These are phyloP conservation scores for Meriones unguiculatus DNA, from an alignment of 2,113 vertebrate genomes.

Conservation along the genomic window DNA sequence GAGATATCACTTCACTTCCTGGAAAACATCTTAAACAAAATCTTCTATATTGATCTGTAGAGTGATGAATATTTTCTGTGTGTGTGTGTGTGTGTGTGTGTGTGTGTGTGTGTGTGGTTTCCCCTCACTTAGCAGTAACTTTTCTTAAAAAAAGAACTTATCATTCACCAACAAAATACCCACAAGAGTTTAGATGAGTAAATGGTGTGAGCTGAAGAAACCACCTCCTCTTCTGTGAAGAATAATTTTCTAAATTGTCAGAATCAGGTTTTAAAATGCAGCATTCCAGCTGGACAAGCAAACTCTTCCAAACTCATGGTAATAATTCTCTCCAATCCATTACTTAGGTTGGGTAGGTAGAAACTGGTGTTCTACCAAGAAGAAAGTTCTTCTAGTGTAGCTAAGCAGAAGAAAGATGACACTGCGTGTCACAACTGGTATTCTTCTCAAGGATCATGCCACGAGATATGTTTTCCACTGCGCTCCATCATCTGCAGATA, in stretches of 20 bases:
- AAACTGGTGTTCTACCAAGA: background rate
- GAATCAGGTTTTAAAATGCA: background rate
- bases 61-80: background rate
- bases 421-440: background rate
- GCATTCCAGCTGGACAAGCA: background rate
- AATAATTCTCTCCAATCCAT: background rate
- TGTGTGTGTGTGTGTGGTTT: background rate
- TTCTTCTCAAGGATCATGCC: slow-evolving; percentile 42
- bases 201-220: background rate
- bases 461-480: background rate
- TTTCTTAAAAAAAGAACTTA: background rate
- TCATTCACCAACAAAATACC: background rate
- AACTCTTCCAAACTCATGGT: background rate
- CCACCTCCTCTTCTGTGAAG: background rate
- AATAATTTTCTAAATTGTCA: slow-evolving; percentile 19
- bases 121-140: background rate
- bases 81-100: background rate
- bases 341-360: background rate
- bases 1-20: background rate
- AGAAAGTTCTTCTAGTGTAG: background rate
- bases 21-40: background rate
- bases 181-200: background rate
- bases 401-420: slow-evolving; percentile 24
- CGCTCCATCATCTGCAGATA: background rate
- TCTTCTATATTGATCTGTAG: background rate